phyloP scores from a whole-genome alignment of 2,113 vertebrate species.

The Nesogale talazaci region DNA sequence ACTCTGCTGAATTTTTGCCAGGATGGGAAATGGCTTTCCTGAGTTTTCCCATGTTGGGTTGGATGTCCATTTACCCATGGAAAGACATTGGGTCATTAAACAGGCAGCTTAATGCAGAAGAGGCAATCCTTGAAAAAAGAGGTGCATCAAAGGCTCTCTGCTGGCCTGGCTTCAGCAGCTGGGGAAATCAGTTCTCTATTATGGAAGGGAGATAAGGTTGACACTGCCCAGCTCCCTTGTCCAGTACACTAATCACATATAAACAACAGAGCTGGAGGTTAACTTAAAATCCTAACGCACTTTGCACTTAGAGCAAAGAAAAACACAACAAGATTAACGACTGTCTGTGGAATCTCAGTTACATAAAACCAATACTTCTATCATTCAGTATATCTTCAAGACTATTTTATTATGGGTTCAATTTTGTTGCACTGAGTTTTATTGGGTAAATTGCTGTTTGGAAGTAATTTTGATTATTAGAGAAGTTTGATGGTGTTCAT shows the following conservation, averaged over 20 bases:
- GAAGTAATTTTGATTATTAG: constrained; percentile 67
- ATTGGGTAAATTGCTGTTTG: constrained; percentile 9
- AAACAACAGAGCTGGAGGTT: rapidly evolving
- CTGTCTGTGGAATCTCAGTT: neutral
- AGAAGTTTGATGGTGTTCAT: constrained; percentile 42
- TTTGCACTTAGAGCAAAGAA: neutral
- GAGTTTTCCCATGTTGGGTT: too few species aligned
- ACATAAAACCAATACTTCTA: rapidly evolving
- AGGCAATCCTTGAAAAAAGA: too few species aligned
- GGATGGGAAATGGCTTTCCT: too few species aligned
- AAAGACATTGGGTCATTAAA: too few species aligned
- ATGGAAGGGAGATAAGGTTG: neutral
- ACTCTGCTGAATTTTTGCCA: too few species aligned
- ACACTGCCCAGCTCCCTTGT: rapidly evolving
- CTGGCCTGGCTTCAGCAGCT: neutral
- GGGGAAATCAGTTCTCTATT: neutral
- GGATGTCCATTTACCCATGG: too few species aligned
- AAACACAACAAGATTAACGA: too few species aligned
- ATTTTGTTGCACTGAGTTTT: constrained; percentile 59
- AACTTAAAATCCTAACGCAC: rapidly evolving
- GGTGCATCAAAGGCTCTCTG: rapidly evolving
- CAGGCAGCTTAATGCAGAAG: too few species aligned
- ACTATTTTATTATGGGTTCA: constrained; percentile 20
- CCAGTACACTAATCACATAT: neutral
- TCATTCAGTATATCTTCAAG: neutral